phyloP scores from a whole-genome alignment of 2,797 vertebrate species.

The Enteromius thamalakanensis region DNA sequence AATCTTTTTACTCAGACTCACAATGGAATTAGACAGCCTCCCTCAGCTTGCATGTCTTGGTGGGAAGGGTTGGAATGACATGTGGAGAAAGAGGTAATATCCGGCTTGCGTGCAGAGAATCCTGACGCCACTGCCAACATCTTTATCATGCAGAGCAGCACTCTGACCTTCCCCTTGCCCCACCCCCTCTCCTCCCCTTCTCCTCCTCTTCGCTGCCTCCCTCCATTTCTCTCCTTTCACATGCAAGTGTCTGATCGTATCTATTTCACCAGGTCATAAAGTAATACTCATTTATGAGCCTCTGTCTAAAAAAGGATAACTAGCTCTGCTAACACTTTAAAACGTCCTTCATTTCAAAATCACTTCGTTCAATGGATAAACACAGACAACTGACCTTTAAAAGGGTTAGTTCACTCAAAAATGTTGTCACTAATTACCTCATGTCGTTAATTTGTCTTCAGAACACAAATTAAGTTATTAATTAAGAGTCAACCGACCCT shows the following conservation, averaged over 20 bases:
- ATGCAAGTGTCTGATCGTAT: slow-evolving; percentile 71
- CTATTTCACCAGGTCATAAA: slow-evolving; percentile 70
- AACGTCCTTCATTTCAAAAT: neutral
- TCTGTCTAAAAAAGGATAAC: slow-evolving; percentile 23
- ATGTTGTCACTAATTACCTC: too few species aligned
- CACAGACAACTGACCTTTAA: neutral
- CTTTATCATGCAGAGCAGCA: slow-evolving; percentile 74
- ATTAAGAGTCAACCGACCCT: too few species aligned
- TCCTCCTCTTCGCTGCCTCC: slow-evolving; percentile 55
- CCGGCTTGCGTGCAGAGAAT: slow-evolving; percentile 70
- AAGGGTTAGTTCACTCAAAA: neutral
- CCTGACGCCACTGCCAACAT: slow-evolving; percentile 62
- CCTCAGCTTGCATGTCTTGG: slow-evolving; percentile 54
- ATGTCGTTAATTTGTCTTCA: too few species aligned
- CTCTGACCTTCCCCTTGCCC: slow-evolving; percentile 52
- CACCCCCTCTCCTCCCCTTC: slow-evolving; percentile 58
- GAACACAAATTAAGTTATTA: too few species aligned
- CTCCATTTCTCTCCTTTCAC: slow-evolving; percentile 30
- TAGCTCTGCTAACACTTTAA: slow-evolving; percentile 18
- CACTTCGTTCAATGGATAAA: neutral
- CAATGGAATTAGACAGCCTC: slow-evolving; percentile 59
- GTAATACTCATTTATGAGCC: slow-evolving; percentile 41
- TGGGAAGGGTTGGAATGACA: slow-evolving; percentile 72
- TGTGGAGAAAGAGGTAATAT: slow-evolving; percentile 70
- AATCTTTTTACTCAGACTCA: slow-evolving; percentile 56